phyloP scores from a whole-genome alignment of 2,113 vertebrate species.

The Otis tarda region DNA sequence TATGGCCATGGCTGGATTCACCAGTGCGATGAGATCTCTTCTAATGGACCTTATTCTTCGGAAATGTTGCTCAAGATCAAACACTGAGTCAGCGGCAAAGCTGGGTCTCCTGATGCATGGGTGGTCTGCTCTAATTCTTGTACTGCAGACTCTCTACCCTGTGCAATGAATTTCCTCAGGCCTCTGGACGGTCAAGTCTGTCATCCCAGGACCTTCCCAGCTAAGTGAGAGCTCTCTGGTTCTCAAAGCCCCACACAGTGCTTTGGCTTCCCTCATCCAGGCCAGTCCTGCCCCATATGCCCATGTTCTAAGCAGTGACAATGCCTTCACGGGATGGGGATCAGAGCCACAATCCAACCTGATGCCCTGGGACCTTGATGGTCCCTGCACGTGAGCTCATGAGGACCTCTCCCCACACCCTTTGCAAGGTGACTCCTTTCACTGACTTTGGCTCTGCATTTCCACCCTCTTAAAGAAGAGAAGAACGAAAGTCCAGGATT shows the following conservation, averaged over 20 bases:
- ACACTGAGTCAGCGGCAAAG: neutral
- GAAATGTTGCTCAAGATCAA: neutral
- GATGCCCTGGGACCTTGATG: neutral
- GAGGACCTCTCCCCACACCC: neutral
- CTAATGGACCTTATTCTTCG: neutral
- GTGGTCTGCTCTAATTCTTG: neutral
- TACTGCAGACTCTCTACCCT: neutral
- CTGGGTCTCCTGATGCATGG: neutral
- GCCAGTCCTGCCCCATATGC: neutral
- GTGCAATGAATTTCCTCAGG: neutral
- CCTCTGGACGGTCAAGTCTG: neutral
- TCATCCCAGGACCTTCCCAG: neutral
- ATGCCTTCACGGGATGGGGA: neutral
- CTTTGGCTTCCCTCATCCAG: neutral
- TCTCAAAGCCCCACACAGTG: no score
- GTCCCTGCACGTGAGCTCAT: fast-evolving
- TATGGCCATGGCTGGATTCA: neutral
- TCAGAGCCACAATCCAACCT: neutral
- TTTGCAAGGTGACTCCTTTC: neutral
- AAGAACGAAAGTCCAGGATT: neutral
- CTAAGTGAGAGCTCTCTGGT: neutral
- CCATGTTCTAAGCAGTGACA: fast-evolving
- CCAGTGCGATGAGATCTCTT: neutral
- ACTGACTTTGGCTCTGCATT: neutral
- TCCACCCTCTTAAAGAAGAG: neutral